Conservation (phyloP, 2,888 invertebrate species). For the Plusia festucae region DNA sequence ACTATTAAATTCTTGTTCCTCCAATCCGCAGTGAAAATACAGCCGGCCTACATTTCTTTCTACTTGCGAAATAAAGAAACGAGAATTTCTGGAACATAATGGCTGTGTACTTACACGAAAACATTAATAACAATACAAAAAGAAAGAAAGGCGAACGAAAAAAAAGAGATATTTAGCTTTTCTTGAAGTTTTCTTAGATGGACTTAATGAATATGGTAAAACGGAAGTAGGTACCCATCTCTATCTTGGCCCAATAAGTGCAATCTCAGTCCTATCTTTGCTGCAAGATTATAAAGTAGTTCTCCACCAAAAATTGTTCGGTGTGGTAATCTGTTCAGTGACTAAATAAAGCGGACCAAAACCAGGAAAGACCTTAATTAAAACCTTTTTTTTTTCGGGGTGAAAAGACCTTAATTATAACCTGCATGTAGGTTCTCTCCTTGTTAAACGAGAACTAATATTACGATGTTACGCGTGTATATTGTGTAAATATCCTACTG, state of each 20-base stretch:
- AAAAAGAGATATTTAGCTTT: too few species aligned
- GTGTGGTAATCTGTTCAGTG: background rate
- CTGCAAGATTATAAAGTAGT: too few species aligned
- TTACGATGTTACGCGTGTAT: background rate
- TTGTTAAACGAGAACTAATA: conserved; percentile 2
- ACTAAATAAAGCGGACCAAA: background rate
- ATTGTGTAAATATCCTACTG: too few species aligned
- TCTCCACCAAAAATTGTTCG: background rate
- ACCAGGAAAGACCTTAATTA: background rate
- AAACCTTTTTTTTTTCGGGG: background rate
- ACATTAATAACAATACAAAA: conserved; percentile 18
- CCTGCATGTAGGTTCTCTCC: background rate
- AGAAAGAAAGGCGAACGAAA: conserved; percentile 14
- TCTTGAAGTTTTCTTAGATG: background rate
- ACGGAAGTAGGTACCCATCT: too few species aligned
- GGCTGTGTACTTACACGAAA: conserved; percentile 27
- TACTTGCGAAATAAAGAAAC: conserved; percentile 46
- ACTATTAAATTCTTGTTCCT: conserved; percentile 26
- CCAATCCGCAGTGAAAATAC: conserved; percentile 33
- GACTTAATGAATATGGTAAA: too few species aligned
- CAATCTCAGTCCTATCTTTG: too few species aligned
- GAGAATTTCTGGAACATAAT: conserved; percentile 42
- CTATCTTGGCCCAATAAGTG: too few species aligned
- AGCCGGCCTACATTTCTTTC: conserved; percentile 45
- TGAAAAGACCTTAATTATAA: background rate